A percentile compares a stretch with the other conserved stretches of the same genome.
phyloP scores from a whole-genome alignment of 1,140 invertebrate genomes.

The Nephotettix cincticeps region DNA sequence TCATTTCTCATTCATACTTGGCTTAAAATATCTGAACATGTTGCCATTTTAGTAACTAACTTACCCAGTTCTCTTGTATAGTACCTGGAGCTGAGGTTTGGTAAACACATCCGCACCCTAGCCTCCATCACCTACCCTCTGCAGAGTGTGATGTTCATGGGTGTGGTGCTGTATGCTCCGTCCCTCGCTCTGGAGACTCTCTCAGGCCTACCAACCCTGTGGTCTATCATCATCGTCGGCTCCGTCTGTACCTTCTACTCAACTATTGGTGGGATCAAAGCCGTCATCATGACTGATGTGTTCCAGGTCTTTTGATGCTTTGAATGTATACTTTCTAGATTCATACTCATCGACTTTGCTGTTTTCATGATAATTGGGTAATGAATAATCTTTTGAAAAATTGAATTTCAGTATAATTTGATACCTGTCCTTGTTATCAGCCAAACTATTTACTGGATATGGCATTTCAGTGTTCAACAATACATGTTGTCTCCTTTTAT shows the following conservation, averaged over 20 bases:
- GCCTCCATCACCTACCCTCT: slow-evolving; percentile 76
- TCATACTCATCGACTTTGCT: no score
- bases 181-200: slow-evolving; percentile 86
- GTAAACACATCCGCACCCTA: slow-evolving; percentile 52
- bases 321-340: no score
- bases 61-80: slow-evolving; percentile 47
- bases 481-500: no score
- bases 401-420: no score
- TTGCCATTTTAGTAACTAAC: no score
- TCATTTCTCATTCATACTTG: no score
- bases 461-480: no score
- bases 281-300: slow-evolving; percentile 82
- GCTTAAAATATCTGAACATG: no score
- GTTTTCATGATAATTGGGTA: no score
- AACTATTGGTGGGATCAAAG: slow-evolving; percentile 85
- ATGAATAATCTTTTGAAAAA: no score
- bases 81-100: slow-evolving; percentile 85
- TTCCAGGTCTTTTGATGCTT: slow-evolving; percentile 57
- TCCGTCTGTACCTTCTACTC: slow-evolving; percentile 84
- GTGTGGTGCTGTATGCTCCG: slow-evolving; percentile 90
- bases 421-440: no score
- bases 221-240: slow-evolving; percentile 80
- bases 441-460: no score
- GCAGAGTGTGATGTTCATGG: slow-evolving; percentile 90
- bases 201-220: slow-evolving; percentile 68